phyloP scores from a whole-genome alignment of 2,113 vertebrate species.

The Podarcis raffonei region DNA sequence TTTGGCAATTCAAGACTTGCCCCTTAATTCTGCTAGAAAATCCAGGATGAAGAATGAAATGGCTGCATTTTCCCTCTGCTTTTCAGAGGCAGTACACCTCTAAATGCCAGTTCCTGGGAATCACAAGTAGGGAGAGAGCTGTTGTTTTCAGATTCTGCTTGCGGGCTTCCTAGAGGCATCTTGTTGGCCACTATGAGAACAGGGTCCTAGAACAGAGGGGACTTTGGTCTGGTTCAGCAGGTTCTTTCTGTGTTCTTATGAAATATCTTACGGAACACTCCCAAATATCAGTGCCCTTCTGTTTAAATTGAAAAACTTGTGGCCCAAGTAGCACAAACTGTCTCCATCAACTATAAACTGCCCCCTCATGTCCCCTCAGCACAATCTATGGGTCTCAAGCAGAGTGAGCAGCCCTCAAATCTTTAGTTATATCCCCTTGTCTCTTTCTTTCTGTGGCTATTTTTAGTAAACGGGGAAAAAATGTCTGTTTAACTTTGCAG shows the following conservation, averaged over 20 bases:
- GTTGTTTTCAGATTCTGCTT: no score
- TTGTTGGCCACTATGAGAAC: no score
- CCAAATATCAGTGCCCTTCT: not conserved
- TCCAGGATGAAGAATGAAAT: constrained; percentile 9
- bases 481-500: constrained; percentile 64
- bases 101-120: no score
- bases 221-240: no score
- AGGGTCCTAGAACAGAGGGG: no score
- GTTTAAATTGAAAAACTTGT: not conserved
- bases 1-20: constrained; percentile 23
- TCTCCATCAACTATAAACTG: constrained; percentile 23
- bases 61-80: no score
- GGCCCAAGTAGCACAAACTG: constrained; percentile 11
- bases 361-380: not conserved
- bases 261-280: constrained; percentile 15
- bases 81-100: no score
- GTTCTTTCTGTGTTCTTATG: not conserved
- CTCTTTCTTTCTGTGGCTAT: constrained; percentile 48
- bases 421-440: constrained; percentile 30
- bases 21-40: constrained; percentile 10
- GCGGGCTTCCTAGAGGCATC: no score
- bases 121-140: no score
- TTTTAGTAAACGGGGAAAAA: constrained; percentile 64
- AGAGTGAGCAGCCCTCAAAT: constrained; percentile 13
- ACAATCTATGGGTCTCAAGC: not conserved